Evolutionary conservation across 2,888 invertebrate genomes (phyloP).

Genomic region (Caenorhabditis zanzibari): DNA sequence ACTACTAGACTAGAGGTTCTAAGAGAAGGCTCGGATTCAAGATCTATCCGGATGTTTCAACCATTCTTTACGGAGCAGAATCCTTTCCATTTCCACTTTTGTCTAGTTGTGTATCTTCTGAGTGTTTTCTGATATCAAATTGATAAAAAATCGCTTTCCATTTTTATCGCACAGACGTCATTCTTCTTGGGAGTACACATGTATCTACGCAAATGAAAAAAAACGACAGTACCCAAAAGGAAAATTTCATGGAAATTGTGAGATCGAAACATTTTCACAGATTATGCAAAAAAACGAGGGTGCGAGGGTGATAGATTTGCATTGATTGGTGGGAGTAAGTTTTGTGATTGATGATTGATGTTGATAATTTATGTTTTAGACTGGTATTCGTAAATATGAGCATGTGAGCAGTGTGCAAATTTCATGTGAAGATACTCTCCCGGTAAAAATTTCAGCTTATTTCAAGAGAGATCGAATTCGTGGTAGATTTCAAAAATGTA

Average conservation of each 20-base stretch:
- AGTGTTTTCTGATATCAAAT: conserved; percentile 19
- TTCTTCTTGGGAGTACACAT: conserved; percentile 5
- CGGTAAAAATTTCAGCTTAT: too few relatives aligned
- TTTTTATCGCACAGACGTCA: conserved; percentile 35
- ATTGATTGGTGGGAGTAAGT: not conserved
- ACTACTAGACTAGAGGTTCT: too few relatives aligned
- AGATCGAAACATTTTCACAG: conserved; percentile 7
- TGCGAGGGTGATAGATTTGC: conserved; percentile 36
- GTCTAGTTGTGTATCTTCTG: too few relatives aligned
- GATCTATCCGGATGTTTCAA: too few relatives aligned
- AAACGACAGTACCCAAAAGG: conserved; percentile 8
- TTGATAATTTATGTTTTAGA: not conserved
- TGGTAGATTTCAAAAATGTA: too few relatives aligned
- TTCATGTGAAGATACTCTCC: too few relatives aligned
- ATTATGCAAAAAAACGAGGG: conserved; percentile 24
- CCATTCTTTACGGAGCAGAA: not conserved
- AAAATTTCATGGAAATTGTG: conserved; percentile 39
- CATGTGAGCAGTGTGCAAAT: not conserved
- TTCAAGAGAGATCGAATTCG: too few relatives aligned
- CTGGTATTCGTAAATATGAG: not conserved
- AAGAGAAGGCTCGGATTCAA: too few relatives aligned
- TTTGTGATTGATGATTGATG: conserved; percentile 10
- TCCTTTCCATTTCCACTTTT: not conserved
- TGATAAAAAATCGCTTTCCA: conserved; percentile 28
- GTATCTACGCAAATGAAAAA: conserved; percentile 22